A percentile compares a stretch with the other conserved stretches of the same genome.
Evolutionary conservation across 1,140 invertebrate genomes (phyloP).

Genomic region (Steinernema khuongi): DNA sequence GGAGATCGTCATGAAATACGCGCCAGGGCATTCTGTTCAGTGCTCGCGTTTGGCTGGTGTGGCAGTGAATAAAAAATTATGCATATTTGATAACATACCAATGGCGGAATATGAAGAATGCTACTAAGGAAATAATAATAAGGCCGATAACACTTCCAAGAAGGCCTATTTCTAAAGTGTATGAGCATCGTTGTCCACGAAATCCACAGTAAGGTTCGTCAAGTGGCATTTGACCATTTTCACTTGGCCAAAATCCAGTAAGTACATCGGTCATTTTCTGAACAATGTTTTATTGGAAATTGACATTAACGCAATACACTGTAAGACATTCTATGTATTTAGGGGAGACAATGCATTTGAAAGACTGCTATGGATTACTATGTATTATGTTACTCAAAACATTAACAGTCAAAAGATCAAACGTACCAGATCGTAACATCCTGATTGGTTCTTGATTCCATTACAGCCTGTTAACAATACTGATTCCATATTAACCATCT

Average conservation of each 20-base stretch:
- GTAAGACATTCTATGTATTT: no score
- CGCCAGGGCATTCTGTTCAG: constrained; percentile 58
- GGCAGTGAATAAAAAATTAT: background rate
- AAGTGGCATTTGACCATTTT: constrained; percentile 47
- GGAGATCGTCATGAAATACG: constrained; percentile 52
- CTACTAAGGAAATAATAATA: constrained; percentile 41
- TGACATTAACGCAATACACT: no score
- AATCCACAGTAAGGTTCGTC: constrained; percentile 55
- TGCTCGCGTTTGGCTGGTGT: constrained; percentile 48
- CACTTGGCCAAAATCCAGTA: constrained; percentile 56
- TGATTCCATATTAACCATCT: constrained; percentile 53
- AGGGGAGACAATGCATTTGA: no score
- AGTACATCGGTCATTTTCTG: constrained; percentile 55
- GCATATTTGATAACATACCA: constrained; percentile 39
- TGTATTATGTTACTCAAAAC: no score
- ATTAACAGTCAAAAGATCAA: no score
- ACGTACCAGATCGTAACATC: constrained; percentile 56
- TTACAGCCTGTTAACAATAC: constrained; percentile 48
- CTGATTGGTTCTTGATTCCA: constrained; percentile 48
- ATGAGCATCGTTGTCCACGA: constrained; percentile 48
- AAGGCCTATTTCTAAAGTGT: constrained; percentile 50
- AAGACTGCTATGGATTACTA: no score
- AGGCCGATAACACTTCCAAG: constrained; percentile 35
- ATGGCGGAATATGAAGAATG: constrained; percentile 39
- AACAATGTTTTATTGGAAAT: constrained; percentile 15